Evolutionary conservation across 2,113 vertebrate genomes (phyloP), one percentile per base, ranked within the genome.

Genomic region (Boleophthalmus pectinirostris): DNA sequence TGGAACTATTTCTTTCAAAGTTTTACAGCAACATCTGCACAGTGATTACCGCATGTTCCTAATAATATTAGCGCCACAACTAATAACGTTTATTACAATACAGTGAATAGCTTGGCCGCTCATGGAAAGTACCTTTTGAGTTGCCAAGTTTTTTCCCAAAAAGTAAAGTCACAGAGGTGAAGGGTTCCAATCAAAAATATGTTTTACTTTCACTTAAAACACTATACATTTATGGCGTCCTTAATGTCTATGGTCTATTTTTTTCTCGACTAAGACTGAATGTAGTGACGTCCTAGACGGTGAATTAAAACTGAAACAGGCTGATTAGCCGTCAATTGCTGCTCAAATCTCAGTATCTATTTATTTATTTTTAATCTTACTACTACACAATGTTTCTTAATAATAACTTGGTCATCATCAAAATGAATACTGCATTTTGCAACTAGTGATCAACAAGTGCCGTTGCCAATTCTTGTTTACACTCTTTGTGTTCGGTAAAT

Each of bases 401-500:
- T 24, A 24, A 13, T 25, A 4, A 4, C 1, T 13, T 58, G 2
- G 14, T 16, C 8, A 2, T 15, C 33, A 61, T 61, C 25, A 18
- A 61, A 33, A 61, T 61, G 14, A 16, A 21, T 16, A 51, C 3
- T 7, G 35, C 38, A 25, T 7, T 25, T 60, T 33, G 24, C 25
- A 33, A 13, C 24, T 5, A 20, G 47, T 51, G 5, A 61, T 18
- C 14, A n/a, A n/a, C n/a, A n/a, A 68, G 68, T 56, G 21, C 3
- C n/a, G 81, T 83, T 87, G 86, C 82, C 87, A 75, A 75, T 5
- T 3, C 78, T 82, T 86, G 84, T 89, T 88, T 83, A 76, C 46
- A 71, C 58, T 82, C 85, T 87, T 91, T 88, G 88, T 91, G 87
- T 86, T 85, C 84, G 64, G 89, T 93, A 94, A 94, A 95, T 95